phyloP scores from a whole-genome alignment of 2,888 invertebrate species.

The Elmis aenea region DNA sequence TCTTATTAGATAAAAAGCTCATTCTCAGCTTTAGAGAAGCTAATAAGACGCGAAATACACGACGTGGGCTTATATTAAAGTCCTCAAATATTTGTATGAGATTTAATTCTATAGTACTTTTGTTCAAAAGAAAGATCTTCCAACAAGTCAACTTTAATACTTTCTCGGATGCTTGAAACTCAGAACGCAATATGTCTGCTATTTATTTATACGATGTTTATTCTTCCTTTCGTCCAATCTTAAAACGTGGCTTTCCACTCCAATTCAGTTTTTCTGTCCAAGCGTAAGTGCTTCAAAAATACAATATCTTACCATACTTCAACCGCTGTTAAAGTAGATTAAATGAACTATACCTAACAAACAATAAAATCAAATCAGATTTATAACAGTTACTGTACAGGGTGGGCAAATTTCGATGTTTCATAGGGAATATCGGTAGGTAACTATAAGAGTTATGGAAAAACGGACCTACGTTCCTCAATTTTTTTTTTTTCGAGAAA shows the following conservation, averaged over 20 bases:
- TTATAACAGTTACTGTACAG: too few species aligned
- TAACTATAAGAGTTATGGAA: too few species aligned
- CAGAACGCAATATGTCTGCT: constrained; percentile 15
- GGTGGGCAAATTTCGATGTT: too few species aligned
- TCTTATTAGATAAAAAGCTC: constrained; percentile 4
- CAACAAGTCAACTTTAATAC: constrained; percentile 18
- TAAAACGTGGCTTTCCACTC: constrained; percentile 12
- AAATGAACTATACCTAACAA: too few species aligned
- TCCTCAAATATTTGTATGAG: constrained; percentile 31
- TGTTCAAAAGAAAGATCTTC: constrained; percentile 9
- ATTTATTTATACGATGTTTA: constrained; percentile 18
- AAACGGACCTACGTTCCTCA: too few species aligned
- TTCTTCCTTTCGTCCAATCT: constrained; percentile 14
- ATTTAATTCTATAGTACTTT: constrained; percentile 27
- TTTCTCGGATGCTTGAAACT: constrained; percentile 18
- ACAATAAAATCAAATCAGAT: too few species aligned
- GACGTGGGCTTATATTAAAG: constrained; percentile 18
- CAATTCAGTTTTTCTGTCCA: constrained; percentile 9
- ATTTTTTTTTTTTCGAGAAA: too few species aligned
- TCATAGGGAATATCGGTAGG: too few species aligned
- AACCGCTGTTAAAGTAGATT: not conserved
- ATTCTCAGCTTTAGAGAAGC: constrained; percentile 13
- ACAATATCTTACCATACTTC: constrained; percentile 6
- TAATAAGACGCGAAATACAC: constrained; percentile 8
- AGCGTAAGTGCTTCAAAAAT: constrained; percentile 10